phyloP scores from a whole-genome alignment of 2,797 vertebrate genomes.

The Anguilla obscura region DNA sequence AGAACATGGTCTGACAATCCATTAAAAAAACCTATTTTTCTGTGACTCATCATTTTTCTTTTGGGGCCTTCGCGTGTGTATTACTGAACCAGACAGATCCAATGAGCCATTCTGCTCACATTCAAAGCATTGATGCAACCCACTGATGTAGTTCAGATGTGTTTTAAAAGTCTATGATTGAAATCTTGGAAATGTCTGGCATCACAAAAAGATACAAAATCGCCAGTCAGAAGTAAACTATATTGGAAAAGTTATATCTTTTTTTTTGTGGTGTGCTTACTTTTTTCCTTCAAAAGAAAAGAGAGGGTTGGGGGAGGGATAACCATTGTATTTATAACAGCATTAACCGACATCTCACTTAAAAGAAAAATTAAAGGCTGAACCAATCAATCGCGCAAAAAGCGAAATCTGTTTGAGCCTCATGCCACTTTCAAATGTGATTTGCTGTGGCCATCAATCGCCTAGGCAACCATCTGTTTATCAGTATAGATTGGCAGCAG shows the following conservation, averaged over 20 bases:
- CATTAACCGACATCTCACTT: neutral
- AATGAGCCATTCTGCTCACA: neutral
- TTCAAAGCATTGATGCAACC: neutral
- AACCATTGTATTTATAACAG: neutral
- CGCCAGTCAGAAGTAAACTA: neutral
- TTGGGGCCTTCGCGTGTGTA: neutral
- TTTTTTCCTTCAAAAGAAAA: neutral
- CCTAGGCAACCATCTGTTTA: neutral
- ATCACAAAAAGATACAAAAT: neutral
- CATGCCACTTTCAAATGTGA: neutral
- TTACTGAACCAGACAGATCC: neutral
- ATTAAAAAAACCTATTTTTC: neutral
- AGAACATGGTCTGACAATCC: neutral
- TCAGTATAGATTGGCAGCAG: neutral
- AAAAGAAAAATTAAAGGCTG: neutral
- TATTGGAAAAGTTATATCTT: neutral
- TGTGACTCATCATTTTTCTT: neutral
- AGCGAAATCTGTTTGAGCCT: neutral
- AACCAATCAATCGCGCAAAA: neutral
- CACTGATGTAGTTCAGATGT: neutral
- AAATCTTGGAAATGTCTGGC: neutral
- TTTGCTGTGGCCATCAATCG: neutral
- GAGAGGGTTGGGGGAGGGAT: neutral
- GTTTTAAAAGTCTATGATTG: neutral
- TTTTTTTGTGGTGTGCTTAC: neutral